These are phyloP conservation scores for Tethya wilhelma DNA, from an alignment of 37 sponge, comb jelly and placozoan species.

Conservation along the genomic window DNA sequence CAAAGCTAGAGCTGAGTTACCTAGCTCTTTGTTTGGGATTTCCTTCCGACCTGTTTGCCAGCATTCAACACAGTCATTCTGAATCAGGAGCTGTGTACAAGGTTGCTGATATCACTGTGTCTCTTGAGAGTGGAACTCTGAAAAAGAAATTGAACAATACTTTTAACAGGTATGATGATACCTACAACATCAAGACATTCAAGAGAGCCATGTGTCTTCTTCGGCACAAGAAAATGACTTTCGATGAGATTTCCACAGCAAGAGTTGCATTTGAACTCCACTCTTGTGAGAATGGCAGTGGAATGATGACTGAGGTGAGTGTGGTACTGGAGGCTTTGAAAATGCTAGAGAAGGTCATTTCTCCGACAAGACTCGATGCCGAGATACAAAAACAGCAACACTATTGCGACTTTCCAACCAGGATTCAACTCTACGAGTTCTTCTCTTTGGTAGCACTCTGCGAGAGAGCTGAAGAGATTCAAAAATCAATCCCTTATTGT, in stretches of 20 bases:
- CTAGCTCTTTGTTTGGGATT: constrained; percentile 56
- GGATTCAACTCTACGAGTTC: constrained; percentile 69
- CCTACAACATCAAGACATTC: constrained; percentile 55
- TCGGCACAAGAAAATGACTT: constrained; percentile 35
- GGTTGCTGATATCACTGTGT: not conserved
- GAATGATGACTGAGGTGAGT: constrained; percentile 21
- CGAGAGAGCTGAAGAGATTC: constrained; percentile 15
- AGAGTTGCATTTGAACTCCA: constrained; percentile 57
- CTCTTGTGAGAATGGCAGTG: constrained; percentile 43
- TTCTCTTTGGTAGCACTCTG: constrained; percentile 40
- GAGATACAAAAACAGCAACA: constrained; percentile 26
- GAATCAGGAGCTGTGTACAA: too few species aligned
- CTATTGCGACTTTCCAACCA: constrained; percentile 21
- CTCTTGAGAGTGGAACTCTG: constrained; percentile 30
- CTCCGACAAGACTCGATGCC: constrained; percentile 36
- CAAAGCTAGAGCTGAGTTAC: constrained; percentile 32
- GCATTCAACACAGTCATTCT: not conserved
- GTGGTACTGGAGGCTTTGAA: constrained; percentile 48
- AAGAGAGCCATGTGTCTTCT: constrained; percentile 40
- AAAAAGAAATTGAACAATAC: constrained; percentile 33
- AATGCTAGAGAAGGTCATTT: constrained; percentile 33
- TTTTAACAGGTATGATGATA: constrained; percentile 45
- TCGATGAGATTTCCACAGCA: constrained; percentile 36
- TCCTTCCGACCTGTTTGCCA: constrained; percentile 23
- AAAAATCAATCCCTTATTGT: too few species aligned